A percentile compares a stretch with the other conserved stretches of the same genome.
phyloP scores from a whole-genome alignment of 2,888 invertebrate species.

The Choristoneura rosaceana region DNA sequence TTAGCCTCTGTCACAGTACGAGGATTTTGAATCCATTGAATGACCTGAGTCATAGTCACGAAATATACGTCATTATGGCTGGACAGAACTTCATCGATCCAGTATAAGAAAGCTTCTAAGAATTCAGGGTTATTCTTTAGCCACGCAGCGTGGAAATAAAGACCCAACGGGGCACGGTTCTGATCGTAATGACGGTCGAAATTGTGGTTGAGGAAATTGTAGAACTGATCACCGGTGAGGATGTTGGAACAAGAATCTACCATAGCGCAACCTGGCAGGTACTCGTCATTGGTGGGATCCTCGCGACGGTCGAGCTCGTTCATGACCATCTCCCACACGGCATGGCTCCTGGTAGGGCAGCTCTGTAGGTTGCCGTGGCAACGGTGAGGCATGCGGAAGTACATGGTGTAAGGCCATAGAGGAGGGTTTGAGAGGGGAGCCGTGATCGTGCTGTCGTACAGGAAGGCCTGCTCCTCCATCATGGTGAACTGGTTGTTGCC shows the following conservation, averaged over 20 bases:
- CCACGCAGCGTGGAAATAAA: conserved; percentile 98
- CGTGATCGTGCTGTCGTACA: conserved; percentile 98
- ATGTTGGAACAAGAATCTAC: conserved; percentile 98
- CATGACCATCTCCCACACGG: conserved; percentile 98
- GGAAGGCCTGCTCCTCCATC: conserved; percentile 98
- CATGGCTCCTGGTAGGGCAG: conserved; percentile 96
- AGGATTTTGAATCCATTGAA: conserved; percentile 98
- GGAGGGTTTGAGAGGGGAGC: conserved; percentile 96
- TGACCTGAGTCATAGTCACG: conserved; percentile 98
- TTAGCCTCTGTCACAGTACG: conserved; percentile 93
- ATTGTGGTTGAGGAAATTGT: conserved; percentile 97
- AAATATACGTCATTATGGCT: conserved; percentile 97
- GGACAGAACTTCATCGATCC: conserved; percentile 95
- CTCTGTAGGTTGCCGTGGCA: conserved; percentile 97
- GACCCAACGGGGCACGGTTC: conserved; percentile 94
- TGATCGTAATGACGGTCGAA: conserved; percentile 96
- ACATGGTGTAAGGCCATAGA: conserved; percentile 99
- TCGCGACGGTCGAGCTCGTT: conserved; percentile 96
- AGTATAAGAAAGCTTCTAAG: conserved; percentile 95
- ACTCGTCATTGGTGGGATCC: conserved; percentile 95
- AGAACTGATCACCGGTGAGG: conserved; percentile 96
- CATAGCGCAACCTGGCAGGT: conserved; percentile 96
- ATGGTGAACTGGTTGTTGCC: conserved; percentile 98
- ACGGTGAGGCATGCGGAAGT: conserved; percentile 97
- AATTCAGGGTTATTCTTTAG: conserved; percentile 96